Conservation (phyloP, 1,140 invertebrate species). For the Aphaenogaster floridana region DNA sequence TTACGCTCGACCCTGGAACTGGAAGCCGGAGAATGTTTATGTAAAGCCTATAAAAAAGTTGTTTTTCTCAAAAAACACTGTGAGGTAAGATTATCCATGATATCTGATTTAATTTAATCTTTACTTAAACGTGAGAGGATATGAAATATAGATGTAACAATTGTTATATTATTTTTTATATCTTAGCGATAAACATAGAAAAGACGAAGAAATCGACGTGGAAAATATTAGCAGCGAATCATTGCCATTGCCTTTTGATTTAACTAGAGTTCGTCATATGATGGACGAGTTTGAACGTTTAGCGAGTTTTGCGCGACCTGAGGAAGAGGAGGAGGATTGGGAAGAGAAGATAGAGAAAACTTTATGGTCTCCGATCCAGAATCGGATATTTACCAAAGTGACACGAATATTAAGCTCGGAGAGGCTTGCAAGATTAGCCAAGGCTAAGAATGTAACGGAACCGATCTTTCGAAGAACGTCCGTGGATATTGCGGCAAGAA, state of each 20-base stretch:
- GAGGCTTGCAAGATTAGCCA: constrained; percentile 90
- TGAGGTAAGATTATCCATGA: constrained; percentile 70
- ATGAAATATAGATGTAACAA: constrained; percentile 17
- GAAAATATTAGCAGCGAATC: constrained; percentile 77
- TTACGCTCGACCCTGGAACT: constrained; percentile 91
- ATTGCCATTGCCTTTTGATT: constrained; percentile 88
- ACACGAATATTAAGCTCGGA: constrained; percentile 91
- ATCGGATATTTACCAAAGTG: constrained; percentile 90
- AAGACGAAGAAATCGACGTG: constrained; percentile 87
- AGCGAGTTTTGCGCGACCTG: constrained; percentile 89
- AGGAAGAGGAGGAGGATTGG: constrained; percentile 90
- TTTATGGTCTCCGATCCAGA: constrained; percentile 90
- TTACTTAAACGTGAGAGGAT: background rate
- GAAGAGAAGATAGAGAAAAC: constrained; percentile 90
- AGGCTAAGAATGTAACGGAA: constrained; percentile 88
- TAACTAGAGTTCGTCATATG: constrained; percentile 88
- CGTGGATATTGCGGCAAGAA: constrained; percentile 91
- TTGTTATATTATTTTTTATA: constrained; percentile 34
- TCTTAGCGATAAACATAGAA: constrained; percentile 65
- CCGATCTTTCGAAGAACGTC: constrained; percentile 90
- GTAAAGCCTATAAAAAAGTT: constrained; percentile 89
- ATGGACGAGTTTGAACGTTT: constrained; percentile 92
- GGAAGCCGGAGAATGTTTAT: constrained; percentile 90
- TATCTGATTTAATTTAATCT: constrained; percentile 8
- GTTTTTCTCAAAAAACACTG: constrained; percentile 83